Conservation (phyloP, 2,797 vertebrate genomes). For the Mormyrus hasselquistii region DNA sequence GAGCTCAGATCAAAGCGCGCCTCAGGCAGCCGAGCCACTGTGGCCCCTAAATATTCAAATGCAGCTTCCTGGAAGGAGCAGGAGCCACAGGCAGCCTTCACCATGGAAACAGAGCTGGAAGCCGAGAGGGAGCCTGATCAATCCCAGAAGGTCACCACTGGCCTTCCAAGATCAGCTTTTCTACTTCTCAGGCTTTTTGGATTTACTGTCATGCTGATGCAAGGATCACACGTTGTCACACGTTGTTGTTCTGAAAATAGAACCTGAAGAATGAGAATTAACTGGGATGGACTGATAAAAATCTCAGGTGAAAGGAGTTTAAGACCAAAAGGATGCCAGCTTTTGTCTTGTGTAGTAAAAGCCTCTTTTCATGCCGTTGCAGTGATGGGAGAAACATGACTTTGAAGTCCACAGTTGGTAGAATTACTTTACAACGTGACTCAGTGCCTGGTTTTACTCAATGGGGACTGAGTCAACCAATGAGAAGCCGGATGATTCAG, state of each 20-base stretch:
- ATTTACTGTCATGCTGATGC: neutral
- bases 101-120: conserved; percentile 21
- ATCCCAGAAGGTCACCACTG: conserved; percentile 43
- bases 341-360: neutral
- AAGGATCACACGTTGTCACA: neutral
- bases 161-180: neutral
- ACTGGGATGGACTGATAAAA: neutral
- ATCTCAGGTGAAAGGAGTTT: neutral
- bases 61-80: conserved; percentile 51
- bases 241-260: conserved; percentile 20
- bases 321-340: neutral
- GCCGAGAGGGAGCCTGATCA: conserved; percentile 27
- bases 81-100: conserved; percentile 45
- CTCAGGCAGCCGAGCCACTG: conserved; percentile 59
- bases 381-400: conserved; percentile 1
- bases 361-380: neutral
- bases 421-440: neutral
- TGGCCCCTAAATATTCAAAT: conserved; percentile 63
- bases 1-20: conserved; percentile 66
- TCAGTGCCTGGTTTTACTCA: neutral
- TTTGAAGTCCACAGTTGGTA: neutral
- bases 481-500: neutral
- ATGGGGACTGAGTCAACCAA: neutral
- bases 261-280: neutral
- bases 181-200: neutral